These are phyloP conservation scores for Naja naja DNA, from an alignment of 2,113 vertebrate genomes.

Conservation along the genomic window DNA sequence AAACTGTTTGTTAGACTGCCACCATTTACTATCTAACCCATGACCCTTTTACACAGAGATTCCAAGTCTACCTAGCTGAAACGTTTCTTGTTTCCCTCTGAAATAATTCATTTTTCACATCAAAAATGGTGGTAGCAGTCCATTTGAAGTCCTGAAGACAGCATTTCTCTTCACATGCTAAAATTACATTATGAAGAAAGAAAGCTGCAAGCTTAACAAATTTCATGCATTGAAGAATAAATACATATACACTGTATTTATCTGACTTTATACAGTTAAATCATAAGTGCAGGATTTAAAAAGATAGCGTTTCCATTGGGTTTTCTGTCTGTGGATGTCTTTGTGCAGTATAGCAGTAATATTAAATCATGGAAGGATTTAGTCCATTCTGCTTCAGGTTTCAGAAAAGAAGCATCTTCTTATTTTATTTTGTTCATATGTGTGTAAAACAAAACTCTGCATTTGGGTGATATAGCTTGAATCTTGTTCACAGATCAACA, in stretches of 20 bases:
- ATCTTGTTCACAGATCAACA: background rate
- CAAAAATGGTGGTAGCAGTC: background rate
- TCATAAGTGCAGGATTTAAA: background rate
- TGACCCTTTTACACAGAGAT: background rate
- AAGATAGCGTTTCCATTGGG: background rate
- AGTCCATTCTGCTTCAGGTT: background rate
- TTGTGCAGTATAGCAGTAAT: background rate
- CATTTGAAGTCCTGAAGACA: background rate
- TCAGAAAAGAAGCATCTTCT: background rate
- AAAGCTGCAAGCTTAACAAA: background rate
- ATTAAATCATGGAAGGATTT: background rate
- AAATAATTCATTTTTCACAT: too few species aligned
- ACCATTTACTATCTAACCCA: background rate
- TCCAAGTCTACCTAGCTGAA: too few species aligned
- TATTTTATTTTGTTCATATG: background rate
- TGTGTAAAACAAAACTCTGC: background rate
- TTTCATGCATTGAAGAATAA: background rate
- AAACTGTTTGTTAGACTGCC: background rate
- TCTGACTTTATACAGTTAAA: background rate
- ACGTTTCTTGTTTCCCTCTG: too few species aligned
- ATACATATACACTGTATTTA: background rate
- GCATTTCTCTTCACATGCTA: background rate
- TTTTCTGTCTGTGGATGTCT: background rate
- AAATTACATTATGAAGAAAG: background rate
- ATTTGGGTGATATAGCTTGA: background rate